These are phyloP conservation scores for Trachelus tabidus DNA, from an alignment of 2,888 invertebrate genomes.

Conservation along the genomic window DNA sequence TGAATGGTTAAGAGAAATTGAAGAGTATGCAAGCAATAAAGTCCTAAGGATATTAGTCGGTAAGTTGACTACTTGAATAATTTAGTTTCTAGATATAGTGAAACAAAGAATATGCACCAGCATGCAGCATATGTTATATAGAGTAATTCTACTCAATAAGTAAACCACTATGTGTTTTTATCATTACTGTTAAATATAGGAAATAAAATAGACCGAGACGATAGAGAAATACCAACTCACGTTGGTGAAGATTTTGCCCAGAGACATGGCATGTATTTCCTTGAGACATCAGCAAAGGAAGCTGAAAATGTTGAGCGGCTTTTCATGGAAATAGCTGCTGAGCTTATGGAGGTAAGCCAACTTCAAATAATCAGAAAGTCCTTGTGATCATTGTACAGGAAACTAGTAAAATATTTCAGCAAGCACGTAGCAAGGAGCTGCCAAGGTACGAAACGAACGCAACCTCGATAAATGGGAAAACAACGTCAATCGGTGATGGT, in stretches of 20 bases:
- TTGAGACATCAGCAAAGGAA: conserved; percentile 98
- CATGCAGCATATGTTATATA: not conserved
- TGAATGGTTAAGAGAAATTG: conserved; percentile 97
- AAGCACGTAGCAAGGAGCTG: conserved; percentile 87
- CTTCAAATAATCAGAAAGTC: not conserved
- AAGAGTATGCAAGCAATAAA: conserved; percentile 96
- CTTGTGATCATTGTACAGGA: conserved; percentile 2
- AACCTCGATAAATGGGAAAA: conserved; percentile 79
- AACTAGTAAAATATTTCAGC: conserved; percentile 68
- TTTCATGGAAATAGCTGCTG: conserved; percentile 96
- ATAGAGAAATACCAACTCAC: conserved; percentile 93
- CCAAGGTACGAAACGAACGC: conserved; percentile 80
- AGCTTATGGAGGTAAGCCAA: conserved; percentile 80
- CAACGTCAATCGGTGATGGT: conserved; percentile 76
- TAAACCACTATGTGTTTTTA: not conserved
- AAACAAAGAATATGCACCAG: not conserved
- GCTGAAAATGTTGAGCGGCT: conserved; percentile 97
- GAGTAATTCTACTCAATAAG: not conserved
- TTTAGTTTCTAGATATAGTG: not conserved
- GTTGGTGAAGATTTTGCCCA: conserved; percentile 97
- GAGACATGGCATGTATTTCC: conserved; percentile 95
- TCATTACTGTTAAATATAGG: conserved; percentile 68
- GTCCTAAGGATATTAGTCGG: conserved; percentile 95
- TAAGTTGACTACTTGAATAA: conserved; percentile 63
- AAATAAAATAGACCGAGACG: conserved; percentile 97